phyloP scores from a whole-genome alignment of 2,113 vertebrate genomes.

The Opisthocomus hoazin region DNA sequence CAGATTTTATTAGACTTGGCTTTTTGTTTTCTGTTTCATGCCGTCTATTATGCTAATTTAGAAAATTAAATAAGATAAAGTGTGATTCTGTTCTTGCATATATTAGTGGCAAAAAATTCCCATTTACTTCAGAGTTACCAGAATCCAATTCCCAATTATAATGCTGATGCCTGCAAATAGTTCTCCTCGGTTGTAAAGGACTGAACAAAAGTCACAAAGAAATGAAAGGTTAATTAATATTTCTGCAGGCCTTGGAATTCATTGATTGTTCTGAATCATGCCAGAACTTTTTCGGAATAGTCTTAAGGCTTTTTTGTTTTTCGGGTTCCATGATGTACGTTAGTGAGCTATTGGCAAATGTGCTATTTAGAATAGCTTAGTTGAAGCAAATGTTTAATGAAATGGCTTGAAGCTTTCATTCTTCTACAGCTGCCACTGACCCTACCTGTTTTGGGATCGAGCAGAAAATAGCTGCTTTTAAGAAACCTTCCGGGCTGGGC shows the following conservation, averaged over 20 bases:
- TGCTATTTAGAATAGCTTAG: not conserved
- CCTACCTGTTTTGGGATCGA: not conserved
- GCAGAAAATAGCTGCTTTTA: not conserved
- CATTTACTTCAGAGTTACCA: not conserved
- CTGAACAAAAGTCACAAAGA: not conserved
- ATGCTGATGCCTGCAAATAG: not conserved
- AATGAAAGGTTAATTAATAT: not conserved
- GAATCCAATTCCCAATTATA: not conserved
- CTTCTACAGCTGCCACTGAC: not conserved
- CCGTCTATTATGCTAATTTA: not conserved
- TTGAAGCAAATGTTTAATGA: not conserved
- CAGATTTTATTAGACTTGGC: slow-evolving; percentile 11
- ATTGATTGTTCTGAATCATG: not conserved
- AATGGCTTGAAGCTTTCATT: not conserved
- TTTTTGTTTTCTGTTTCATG: slow-evolving; percentile 18
- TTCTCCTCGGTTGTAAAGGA: not conserved
- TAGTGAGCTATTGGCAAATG: not conserved
- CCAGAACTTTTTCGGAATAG: not conserved
- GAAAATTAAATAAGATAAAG: not conserved
- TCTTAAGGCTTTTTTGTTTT: not conserved
- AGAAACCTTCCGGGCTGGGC: not conserved
- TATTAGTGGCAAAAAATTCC: not conserved
- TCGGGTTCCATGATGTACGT: not conserved
- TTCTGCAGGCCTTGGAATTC: not conserved
- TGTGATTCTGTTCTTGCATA: not conserved